These are phyloP conservation scores for Exephanes ischioxanthus DNA, from an alignment of 2,888 invertebrate species.

Conservation along the genomic window DNA sequence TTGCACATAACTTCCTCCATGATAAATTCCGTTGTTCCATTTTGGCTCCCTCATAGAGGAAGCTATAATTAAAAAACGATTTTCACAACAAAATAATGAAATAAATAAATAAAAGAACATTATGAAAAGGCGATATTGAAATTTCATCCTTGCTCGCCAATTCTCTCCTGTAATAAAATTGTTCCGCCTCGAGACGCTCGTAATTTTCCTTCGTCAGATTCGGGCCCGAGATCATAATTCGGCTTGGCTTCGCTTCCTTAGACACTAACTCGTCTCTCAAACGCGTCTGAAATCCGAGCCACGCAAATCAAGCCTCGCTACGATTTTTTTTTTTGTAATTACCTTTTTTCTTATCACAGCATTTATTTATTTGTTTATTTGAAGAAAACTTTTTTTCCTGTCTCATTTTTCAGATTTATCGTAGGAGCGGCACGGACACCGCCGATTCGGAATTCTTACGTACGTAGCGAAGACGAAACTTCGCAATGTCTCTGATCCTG, in stretches of 20 bases:
- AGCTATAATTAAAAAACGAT: too few relatives aligned
- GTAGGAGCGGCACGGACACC: constrained; percentile 48
- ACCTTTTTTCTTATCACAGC: constrained; percentile 13
- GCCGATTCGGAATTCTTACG: constrained; percentile 59
- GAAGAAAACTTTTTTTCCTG: background rate
- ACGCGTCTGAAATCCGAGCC: constrained; percentile 65
- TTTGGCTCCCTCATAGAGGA: too few relatives aligned
- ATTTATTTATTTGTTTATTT: background rate
- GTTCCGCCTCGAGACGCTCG: constrained; percentile 67
- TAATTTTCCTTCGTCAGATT: constrained; percentile 69
- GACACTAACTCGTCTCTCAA: constrained; percentile 62
- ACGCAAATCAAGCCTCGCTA: constrained; percentile 3
- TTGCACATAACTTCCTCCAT: too few relatives aligned
- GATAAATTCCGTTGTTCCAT: too few relatives aligned
- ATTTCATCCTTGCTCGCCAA: constrained; percentile 27
- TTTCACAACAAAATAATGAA: too few relatives aligned
- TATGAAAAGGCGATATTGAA: too few relatives aligned
- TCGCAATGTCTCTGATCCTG: constrained; percentile 67
- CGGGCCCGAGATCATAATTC: constrained; percentile 50
- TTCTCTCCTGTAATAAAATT: constrained; percentile 66
- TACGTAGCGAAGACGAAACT: constrained; percentile 69
- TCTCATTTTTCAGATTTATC: background rate
- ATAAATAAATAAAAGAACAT: too few relatives aligned
- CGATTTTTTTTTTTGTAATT: constrained; percentile 15
- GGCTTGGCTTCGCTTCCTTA: constrained; percentile 48